Evolutionary conservation across 2,888 invertebrate genomes (phyloP).

Genomic region (Blastobasis adustella): DNA sequence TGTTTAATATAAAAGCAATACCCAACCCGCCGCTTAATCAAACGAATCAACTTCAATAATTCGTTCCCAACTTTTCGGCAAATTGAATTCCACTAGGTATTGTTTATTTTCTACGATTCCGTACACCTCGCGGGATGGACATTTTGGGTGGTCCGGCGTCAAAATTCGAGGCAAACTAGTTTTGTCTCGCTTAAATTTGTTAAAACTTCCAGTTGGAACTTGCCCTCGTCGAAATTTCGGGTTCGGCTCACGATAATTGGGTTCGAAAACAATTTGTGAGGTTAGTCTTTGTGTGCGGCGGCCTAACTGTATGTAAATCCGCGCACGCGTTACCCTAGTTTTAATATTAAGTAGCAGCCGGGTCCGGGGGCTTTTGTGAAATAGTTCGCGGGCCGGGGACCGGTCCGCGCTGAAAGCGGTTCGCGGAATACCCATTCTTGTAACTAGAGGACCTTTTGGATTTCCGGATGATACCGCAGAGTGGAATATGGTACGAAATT

Average conservation of each 20-base stretch:
- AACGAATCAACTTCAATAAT: too few relatives aligned
- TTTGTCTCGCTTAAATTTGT: constrained; percentile 30
- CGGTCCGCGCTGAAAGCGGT: too few relatives aligned
- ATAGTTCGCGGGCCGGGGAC: too few relatives aligned
- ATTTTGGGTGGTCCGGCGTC: background rate
- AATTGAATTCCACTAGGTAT: constrained; percentile 15
- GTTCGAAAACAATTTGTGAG: constrained; percentile 47
- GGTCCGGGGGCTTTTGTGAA: background rate
- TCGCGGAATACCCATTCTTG: too few relatives aligned
- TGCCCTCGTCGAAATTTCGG: constrained; percentile 19
- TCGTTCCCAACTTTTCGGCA: background rate
- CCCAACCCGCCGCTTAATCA: too few relatives aligned
- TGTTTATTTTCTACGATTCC: constrained; percentile 17
- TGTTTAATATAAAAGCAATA: too few relatives aligned
- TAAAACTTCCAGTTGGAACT: constrained; percentile 32
- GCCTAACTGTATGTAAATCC: constrained; percentile 15
- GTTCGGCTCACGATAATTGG: constrained; percentile 40
- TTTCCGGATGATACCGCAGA: too few relatives aligned
- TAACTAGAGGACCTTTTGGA: too few relatives aligned
- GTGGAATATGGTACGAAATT: too few relatives aligned
- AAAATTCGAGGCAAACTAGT: constrained; percentile 24
- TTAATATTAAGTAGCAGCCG: constrained; percentile 16
- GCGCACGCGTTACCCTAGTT: constrained; percentile 19
- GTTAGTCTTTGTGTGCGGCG: constrained; percentile 20
- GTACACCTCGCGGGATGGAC: background rate